Base-by-base conservation (phyloP, 2,113 vertebrate genomes). In the Sebastes fasciatus region DNA sequence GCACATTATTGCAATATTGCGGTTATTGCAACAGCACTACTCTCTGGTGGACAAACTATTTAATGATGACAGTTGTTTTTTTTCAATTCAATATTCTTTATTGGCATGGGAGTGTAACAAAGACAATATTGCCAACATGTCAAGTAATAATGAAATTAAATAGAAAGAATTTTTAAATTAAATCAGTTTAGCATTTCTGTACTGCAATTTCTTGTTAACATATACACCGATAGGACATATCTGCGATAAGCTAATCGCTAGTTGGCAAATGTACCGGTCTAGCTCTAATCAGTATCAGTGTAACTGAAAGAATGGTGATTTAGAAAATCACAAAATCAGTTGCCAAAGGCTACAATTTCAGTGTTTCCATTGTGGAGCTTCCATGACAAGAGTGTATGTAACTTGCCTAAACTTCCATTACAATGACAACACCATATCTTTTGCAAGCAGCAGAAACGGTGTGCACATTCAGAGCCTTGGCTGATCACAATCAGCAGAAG, bases 341-440 rank as follows among this genome's bases (percentile, higher is more conserved):
- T 60, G 9, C 45, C 6, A 12, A 17, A 62, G n/a, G 21, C 21
- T 12, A 17, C 70, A 63, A 1, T 68, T 79, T 70, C 73, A 79
- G 10, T 10, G 40, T 4, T 40, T 14, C 67, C 6, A 21, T 8
- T 49, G 78, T 13, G 49, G 2, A 40, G 16, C 7, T 52, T 57
- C 12, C 65, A 19, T 63, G 43, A 48, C 23, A 77, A 21, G 0
- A 1, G n/a, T 67, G 64, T 8, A 58, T 40, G 11, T 67, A 61
- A 66, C 49, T 21, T 21, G 4, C 1, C 6, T 23, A n/a, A 58
- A 65, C 42, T 66, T 51, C 43, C 2, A 74, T 17, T 4, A 63
- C 8, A 49, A 49, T 0, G 1, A 10, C 19, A 9, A 74, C 8
- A 16, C 4, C 8, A 13, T 16, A 11, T 42, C 0, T 13, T 64